These are phyloP conservation scores for Myotis yumanensis DNA, from an alignment of 2,113 vertebrate species.

Conservation along the genomic window DNA sequence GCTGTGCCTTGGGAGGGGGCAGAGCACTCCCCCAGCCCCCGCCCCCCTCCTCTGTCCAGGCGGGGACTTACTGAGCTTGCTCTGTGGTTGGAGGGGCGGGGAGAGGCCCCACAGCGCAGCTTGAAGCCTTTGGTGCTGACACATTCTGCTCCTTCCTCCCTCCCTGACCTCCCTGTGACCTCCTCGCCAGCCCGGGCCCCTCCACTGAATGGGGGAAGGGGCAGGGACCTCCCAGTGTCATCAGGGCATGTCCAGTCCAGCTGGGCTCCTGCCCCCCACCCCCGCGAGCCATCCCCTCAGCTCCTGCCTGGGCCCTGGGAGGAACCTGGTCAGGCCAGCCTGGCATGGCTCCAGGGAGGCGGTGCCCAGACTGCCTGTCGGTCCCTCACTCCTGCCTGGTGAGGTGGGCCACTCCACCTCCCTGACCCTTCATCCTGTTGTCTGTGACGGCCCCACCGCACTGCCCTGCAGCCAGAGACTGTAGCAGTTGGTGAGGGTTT, in stretches of 20 bases:
- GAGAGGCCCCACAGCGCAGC: background rate
- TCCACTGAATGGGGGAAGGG: background rate
- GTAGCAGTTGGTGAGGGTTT: background rate
- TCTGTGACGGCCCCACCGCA: background rate
- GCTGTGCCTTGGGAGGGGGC: background rate
- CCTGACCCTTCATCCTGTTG: background rate
- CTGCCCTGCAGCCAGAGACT: background rate
- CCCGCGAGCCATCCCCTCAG: too few relatives aligned
- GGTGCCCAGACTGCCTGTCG: background rate
- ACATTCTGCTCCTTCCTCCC: background rate
- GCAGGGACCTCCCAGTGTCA: background rate
- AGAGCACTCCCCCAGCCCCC: background rate
- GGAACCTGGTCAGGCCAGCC: too few relatives aligned
- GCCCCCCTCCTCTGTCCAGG: accelerated
- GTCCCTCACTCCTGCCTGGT: background rate
- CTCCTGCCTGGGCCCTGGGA: background rate
- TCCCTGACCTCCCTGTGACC: background rate
- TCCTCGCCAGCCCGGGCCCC: background rate
- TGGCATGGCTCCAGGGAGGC: background rate
- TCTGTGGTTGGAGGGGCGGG: background rate
- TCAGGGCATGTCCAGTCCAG: background rate
- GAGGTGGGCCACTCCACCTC: background rate
- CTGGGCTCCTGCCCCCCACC: background rate
- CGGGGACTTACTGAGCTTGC: background rate
- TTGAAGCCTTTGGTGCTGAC: background rate